Percentiles rank a stretch among this genome's conserved stretches.
Evolutionary conservation across 2,888 invertebrate species (phyloP).

Genomic region (Melieria picta): DNA sequence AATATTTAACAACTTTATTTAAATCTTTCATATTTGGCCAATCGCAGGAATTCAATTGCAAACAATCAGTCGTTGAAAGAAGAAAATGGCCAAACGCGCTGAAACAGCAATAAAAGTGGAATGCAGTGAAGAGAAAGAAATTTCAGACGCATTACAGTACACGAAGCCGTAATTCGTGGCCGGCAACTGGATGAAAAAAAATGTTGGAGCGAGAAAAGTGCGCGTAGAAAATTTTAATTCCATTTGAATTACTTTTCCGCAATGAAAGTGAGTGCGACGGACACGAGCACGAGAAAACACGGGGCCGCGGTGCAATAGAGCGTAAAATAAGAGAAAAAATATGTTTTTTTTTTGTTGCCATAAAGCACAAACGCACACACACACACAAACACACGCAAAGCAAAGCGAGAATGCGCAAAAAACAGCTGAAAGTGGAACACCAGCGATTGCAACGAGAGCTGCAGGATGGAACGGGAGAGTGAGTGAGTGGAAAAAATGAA

Average conservation of each 20-base stretch:
- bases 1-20: too few species aligned
- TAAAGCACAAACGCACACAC: not conserved
- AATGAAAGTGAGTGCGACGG: constrained; percentile 50
- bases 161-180: too few species aligned
- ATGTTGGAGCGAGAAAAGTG: not conserved
- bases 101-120: too few species aligned
- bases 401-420: constrained; percentile 30
- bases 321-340: constrained; percentile 61
- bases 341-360: constrained; percentile 37
- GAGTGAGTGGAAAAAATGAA: constrained; percentile 51
- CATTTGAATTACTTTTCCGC: constrained; percentile 56
- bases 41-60: too few species aligned
- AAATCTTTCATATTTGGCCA: too few species aligned
- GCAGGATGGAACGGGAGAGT: too few species aligned
- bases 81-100: too few species aligned
- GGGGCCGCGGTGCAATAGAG: constrained; percentile 54
- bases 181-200: not conserved
- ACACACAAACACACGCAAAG: constrained; percentile 16
- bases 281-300: constrained; percentile 25
- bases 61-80: too few species aligned
- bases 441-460: not conserved
- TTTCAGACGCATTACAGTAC: too few species aligned
- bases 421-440: constrained; percentile 15
- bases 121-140: too few species aligned
- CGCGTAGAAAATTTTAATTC: constrained; percentile 54